Evolutionary conservation across 2,888 invertebrate genomes (phyloP), one percentile per base, ranked within the genome.

Genomic region (Cryptophagus acutangulus): DNA sequence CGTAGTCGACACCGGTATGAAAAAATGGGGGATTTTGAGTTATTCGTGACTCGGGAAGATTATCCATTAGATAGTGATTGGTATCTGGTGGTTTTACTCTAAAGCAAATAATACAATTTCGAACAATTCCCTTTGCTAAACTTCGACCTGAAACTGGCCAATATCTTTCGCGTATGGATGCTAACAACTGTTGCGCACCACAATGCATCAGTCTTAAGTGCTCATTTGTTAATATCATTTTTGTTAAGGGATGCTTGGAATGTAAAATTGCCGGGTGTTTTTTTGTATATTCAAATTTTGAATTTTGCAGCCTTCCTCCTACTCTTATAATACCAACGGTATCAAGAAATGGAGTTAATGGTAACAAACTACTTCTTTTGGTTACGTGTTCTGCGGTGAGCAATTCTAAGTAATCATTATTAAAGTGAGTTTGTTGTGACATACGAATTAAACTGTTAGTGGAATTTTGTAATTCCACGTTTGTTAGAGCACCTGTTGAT

Each of bases 201-300:
- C 33, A 40, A 14, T 44, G 37, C 5, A 26, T 33, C 9, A 36
- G 44, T 10, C 36, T 10, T 12, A 37, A 9, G 26, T 44, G 44
- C n/a, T 31, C 31, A 15, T 31, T 13, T 3, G n/a, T 3, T 9
- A 31, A 3, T 8, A 40, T 26, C 4, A 40, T 3, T 3, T 25
- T 10, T 3, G 40, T 26, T n/a, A 40, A 17, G 3, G 3, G 4
- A 25, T 36, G 36, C 14, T 40, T 40, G 13, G 6, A 5, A 13
- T 8, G 6, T 2, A 37, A 15, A 10, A 40, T 40, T 6, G 28
- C 28, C 10, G 35, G 40, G 28, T 37, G 36, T 40, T 37, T 40
- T 25, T 20, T 4, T 10, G 36, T 10, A 38, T 10, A 40, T 13
- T 8, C 3, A 16, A 26, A 28, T 6, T 18, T 9, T 13, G 40